Evolutionary conservation across 2,113 vertebrate genomes (phyloP), one percentile per base, ranked within the genome.

Genomic region (Lanius collurio): DNA sequence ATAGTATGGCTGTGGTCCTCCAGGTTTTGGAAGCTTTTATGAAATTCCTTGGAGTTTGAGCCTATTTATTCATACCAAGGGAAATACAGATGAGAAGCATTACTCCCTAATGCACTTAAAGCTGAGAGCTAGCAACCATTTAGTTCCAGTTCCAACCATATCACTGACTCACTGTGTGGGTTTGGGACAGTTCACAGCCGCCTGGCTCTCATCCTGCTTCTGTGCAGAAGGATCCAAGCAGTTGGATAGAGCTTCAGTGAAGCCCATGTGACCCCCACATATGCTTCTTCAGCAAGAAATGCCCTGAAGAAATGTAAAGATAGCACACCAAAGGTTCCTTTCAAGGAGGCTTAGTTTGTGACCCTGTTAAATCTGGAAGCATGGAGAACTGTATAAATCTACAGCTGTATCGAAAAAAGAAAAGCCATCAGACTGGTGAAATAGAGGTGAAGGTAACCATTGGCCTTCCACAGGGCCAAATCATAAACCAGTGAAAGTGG

Each of bases 101-200:
- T 76, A 68, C 79, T 89, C 65, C 67, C 57, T 76, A 82, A 65
- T 24, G 41, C 44, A 87, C 53, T 91, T 89, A 78, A 83, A 91
- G 23, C 70, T 76, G 67, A 89, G 67, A 87, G 56, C 69, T 82
- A 79, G 74, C 53, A 91, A 50, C 49, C 19, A 4, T 84, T 91
- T 30, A 84, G 55, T 69, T 93, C 56, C 88, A 87, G 42, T 84
- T 93, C 73, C 87, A 95, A 42, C 62, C 84, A 35, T 87, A 94
- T 82, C 87, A 93, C 74, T 94, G 93, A 95, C 77, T 96, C 81
- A 87, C 78, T 85, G 31, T 87, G 87, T 85, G 65, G 84, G 74
- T 94, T 95, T 97, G 84, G 87, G 94, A 87, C 35, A 87, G 89
- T 77, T 75, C 4, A 4, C 62, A 82, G 69, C 37, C 81, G 87